phyloP scores from a whole-genome alignment of 2,888 invertebrate species.

The Pseudococcus jackbeardsleyi region DNA sequence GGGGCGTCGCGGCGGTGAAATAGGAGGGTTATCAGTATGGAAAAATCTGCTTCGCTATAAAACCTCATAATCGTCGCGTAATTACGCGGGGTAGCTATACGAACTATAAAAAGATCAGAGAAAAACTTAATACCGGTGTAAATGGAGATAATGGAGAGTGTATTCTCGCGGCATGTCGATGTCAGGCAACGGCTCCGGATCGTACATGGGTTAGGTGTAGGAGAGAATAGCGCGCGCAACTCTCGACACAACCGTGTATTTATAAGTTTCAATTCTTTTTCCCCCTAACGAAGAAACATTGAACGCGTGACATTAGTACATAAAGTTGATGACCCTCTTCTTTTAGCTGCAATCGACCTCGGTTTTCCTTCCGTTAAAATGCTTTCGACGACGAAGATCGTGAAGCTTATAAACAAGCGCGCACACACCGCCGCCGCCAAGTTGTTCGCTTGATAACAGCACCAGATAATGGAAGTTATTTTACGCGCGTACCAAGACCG shows the following conservation, averaged over 20 bases:
- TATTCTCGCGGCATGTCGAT: slow-evolving; percentile 25
- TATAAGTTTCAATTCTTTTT: slow-evolving; percentile 50
- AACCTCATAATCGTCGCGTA: slow-evolving; percentile 50
- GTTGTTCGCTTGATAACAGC: slow-evolving; percentile 28
- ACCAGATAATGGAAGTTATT: slow-evolving; percentile 49
- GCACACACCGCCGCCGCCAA: background rate
- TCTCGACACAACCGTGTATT: background rate
- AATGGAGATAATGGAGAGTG: slow-evolving; percentile 39
- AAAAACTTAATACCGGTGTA: slow-evolving; percentile 36
- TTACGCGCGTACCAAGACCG: background rate
- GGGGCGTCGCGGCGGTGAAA: background rate
- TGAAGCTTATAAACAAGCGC: slow-evolving; percentile 39
- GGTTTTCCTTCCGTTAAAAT: slow-evolving; percentile 53
- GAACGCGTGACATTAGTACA: slow-evolving; percentile 62
- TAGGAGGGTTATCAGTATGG: background rate
- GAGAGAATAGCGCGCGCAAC: slow-evolving; percentile 16
- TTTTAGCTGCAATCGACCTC: slow-evolving; percentile 51
- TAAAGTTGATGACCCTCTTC: slow-evolving; percentile 62
- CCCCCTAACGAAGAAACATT: slow-evolving; percentile 53
- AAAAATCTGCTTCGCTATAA: slow-evolving; percentile 37
- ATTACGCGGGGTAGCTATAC: slow-evolving; percentile 24
- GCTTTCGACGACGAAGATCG: slow-evolving; percentile 35
- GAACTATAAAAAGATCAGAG: slow-evolving; percentile 41
- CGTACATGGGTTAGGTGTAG: background rate
- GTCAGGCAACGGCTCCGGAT: background rate